Conservation (phyloP, 2,797 vertebrate genomes). For the Steatocranus sp. region DNA sequence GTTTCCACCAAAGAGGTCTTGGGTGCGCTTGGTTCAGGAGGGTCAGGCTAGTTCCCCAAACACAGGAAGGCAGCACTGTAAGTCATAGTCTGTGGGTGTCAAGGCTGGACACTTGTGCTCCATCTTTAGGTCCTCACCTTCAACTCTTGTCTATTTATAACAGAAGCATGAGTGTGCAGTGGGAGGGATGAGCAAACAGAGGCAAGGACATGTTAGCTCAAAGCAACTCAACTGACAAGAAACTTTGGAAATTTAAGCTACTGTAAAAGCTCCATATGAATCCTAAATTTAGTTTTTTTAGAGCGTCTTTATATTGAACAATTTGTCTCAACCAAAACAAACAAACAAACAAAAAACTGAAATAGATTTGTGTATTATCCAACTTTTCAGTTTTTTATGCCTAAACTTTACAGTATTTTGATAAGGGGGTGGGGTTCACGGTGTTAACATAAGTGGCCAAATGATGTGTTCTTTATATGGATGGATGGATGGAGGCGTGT, state of each 20-base stretch:
- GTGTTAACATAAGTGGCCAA: conserved; percentile 43
- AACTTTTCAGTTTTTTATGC: neutral
- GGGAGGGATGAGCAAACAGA: conserved; percentile 24
- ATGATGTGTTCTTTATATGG: conserved; percentile 57
- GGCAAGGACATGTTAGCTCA: neutral
- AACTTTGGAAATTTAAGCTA: neutral
- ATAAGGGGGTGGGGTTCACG: neutral
- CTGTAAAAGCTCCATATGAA: fast-evolving
- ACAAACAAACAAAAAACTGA: neutral
- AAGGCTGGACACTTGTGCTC: conserved; percentile 59
- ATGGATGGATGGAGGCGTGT: conserved; percentile 75
- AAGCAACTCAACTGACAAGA: neutral
- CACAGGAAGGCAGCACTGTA: conserved; percentile 69
- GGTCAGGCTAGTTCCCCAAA: conserved; percentile 67
- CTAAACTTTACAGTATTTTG: neutral
- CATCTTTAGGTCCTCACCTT: conserved; percentile 62
- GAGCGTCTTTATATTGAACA: neutral
- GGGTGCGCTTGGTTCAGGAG: conserved; percentile 51
- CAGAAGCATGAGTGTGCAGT: neutral
- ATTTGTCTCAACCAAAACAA: neutral
- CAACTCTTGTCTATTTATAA: conserved; percentile 62
- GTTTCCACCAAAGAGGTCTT: conserved; percentile 68
- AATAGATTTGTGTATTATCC: neutral
- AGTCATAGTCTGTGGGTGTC: conserved; percentile 59
- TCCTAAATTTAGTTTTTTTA: neutral